phyloP scores from a whole-genome alignment of 92 coral and sea anemone genomes.

The Desmophyllum pertusum region DNA sequence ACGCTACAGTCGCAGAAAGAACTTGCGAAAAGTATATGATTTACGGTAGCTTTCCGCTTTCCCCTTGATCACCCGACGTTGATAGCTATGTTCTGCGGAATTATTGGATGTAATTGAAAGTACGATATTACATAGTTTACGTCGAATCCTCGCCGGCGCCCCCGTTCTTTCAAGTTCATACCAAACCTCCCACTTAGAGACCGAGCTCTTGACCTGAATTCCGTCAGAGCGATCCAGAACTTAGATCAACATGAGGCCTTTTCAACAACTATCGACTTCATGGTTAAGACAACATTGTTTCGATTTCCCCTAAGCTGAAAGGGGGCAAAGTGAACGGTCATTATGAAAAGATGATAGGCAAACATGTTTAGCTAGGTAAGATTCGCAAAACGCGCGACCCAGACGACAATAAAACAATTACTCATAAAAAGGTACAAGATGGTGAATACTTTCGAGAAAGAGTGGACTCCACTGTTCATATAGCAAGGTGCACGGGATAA shows the following conservation, averaged over 20 bases:
- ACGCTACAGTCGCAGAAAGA: not conserved
- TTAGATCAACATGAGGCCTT: not conserved
- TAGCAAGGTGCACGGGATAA: not conserved
- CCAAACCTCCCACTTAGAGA: not conserved
- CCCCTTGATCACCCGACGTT: not conserved
- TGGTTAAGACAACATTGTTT: not conserved
- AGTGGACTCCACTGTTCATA: not conserved
- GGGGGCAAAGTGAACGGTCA: no score
- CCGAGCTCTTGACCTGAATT: conserved; percentile 23
- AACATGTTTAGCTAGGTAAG: not conserved
- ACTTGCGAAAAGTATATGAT: not conserved
- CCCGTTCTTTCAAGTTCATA: not conserved
- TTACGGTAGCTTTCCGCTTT: not conserved
- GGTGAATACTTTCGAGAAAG: no score
- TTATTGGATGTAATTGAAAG: not conserved
- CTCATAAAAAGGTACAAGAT: no score
- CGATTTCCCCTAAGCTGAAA: not conserved
- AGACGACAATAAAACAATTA: not conserved
- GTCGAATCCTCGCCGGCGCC: not conserved
- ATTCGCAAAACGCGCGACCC: not conserved
- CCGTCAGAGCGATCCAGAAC: not conserved
- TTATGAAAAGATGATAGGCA: not conserved
- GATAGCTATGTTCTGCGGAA: not conserved
- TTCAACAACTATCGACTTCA: not conserved
- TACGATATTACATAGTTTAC: not conserved